Percentiles rank a stretch among this genome's conserved stretches.
phyloP scores from a whole-genome alignment of 2,888 invertebrate genomes.

The Dascillus cervinus region DNA sequence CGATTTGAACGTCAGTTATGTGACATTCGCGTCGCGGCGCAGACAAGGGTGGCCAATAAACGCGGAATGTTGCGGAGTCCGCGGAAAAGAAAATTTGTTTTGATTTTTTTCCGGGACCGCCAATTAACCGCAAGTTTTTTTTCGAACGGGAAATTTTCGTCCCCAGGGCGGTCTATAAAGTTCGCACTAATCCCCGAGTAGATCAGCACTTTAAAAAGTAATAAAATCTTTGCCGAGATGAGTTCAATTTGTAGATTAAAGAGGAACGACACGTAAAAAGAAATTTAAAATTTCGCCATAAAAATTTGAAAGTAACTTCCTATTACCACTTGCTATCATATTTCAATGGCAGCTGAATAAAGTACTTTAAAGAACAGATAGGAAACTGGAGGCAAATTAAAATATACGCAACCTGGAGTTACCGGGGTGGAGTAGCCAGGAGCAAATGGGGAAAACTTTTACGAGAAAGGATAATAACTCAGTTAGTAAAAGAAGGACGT shows the following conservation, averaged over 20 bases:
- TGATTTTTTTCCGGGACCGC: background rate
- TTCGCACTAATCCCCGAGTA: constrained; percentile 34
- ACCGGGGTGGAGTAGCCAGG: constrained; percentile 26
- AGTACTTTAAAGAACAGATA: constrained; percentile 25
- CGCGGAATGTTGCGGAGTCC: constrained; percentile 21
- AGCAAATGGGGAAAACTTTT: constrained; percentile 34
- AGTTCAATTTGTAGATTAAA: no score
- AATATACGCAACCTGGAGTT: constrained; percentile 32
- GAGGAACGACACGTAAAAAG: no score
- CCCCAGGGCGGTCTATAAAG: constrained; percentile 35
- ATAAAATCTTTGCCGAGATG: constrained; percentile 17
- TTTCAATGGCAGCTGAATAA: constrained; percentile 13
- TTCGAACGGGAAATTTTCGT: no score
- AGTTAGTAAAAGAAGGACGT: constrained; percentile 32
- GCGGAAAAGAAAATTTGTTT: constrained; percentile 10
- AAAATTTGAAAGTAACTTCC: no score
- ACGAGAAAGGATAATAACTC: constrained; percentile 37
- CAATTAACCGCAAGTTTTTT: no score
- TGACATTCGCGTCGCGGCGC: constrained; percentile 24
- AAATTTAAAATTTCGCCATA: no score
- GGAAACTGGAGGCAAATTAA: constrained; percentile 31
- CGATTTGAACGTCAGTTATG: constrained; percentile 28
- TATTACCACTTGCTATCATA: constrained; percentile 14
- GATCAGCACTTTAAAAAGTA: constrained; percentile 34
- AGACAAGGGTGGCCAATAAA: constrained; percentile 31